These are phyloP conservation scores for Scrobipalpa costella DNA, from an alignment of 2,888 invertebrate species.

Conservation along the genomic window DNA sequence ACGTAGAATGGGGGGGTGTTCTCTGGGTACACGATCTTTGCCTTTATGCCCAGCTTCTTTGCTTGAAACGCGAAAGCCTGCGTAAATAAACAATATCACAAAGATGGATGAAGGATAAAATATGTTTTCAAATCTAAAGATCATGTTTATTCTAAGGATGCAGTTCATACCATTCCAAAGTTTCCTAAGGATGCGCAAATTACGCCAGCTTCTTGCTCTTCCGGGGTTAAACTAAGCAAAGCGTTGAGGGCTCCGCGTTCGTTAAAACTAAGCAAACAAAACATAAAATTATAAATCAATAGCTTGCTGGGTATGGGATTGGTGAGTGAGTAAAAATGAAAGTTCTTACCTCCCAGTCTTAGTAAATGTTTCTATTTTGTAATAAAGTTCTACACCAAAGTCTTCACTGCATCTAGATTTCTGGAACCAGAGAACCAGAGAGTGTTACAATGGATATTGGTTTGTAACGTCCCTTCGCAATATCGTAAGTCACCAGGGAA, in stretches of 20 bases:
- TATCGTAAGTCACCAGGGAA: too few species aligned
- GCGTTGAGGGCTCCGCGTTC: constrained; percentile 93
- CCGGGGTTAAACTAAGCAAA: constrained; percentile 84
- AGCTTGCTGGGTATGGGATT: too few species aligned
- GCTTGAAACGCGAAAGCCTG: constrained; percentile 86
- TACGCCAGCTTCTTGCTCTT: constrained; percentile 86
- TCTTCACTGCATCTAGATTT: constrained; percentile 85
- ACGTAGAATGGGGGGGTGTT: constrained; percentile 91
- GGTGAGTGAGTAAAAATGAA: neutral
- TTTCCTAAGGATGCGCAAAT: constrained; percentile 95
- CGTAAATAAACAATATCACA: too few species aligned
- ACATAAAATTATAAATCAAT: neutral
- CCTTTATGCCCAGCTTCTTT: constrained; percentile 81
- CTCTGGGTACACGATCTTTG: constrained; percentile 92
- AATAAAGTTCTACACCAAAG: constrained; percentile 88
- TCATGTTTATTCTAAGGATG: neutral
- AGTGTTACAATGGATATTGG: neutral
- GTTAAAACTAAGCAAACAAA: constrained; percentile 84
- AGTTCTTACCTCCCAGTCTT: constrained; percentile 88
- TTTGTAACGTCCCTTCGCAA: too few species aligned
- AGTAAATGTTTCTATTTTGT: constrained; percentile 94
- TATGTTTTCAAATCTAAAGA: neutral
- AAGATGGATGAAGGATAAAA: too few species aligned
- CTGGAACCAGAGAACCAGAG: constrained; percentile 78
- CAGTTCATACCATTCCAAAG: constrained; percentile 85